These are phyloP conservation scores for Epinotia brunnichana DNA, from an alignment of 2,888 invertebrate genomes.

Conservation along the genomic window DNA sequence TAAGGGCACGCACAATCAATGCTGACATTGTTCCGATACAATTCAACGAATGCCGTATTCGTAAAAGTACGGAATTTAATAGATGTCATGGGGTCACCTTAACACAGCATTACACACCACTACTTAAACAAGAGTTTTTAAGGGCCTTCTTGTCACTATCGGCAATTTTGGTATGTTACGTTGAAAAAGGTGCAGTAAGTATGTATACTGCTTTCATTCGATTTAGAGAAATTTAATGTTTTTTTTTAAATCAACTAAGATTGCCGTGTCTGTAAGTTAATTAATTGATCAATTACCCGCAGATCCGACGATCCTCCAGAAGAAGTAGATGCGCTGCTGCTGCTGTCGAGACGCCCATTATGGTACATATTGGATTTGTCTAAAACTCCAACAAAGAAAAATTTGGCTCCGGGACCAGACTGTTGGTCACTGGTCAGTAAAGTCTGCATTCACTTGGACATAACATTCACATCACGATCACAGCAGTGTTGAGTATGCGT, in stretches of 20 bases:
- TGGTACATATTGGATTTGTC: slow-evolving; percentile 55
- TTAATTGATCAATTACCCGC: slow-evolving; percentile 68
- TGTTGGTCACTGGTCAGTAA: slow-evolving; percentile 6
- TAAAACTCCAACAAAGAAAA: slow-evolving; percentile 6
- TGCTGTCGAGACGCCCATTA: slow-evolving; percentile 63
- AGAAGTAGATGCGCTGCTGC: slow-evolving; percentile 72
- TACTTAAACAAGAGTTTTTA: no score
- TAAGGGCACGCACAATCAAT: slow-evolving; percentile 50
- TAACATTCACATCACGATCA: slow-evolving; percentile 46
- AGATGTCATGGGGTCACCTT: slow-evolving; percentile 32
- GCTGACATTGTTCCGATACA: slow-evolving; percentile 45
- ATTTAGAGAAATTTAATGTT: neutral
- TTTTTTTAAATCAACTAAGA: neutral
- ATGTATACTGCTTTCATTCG: neutral
- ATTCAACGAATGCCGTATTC: slow-evolving; percentile 22
- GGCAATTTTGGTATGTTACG: neutral
- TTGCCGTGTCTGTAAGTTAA: neutral
- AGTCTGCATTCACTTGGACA: slow-evolving; percentile 15
- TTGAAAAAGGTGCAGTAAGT: neutral
- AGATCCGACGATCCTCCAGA: slow-evolving; percentile 72
- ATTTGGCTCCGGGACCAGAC: neutral
- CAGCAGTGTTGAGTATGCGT: slow-evolving; percentile 37
- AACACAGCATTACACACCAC: no score
- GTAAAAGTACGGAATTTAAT: slow-evolving; percentile 42
- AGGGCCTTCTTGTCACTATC: slow-evolving; percentile 3